Conservation (phyloP, 2,888 invertebrate genomes). For the Synanthedon vespiformis region DNA sequence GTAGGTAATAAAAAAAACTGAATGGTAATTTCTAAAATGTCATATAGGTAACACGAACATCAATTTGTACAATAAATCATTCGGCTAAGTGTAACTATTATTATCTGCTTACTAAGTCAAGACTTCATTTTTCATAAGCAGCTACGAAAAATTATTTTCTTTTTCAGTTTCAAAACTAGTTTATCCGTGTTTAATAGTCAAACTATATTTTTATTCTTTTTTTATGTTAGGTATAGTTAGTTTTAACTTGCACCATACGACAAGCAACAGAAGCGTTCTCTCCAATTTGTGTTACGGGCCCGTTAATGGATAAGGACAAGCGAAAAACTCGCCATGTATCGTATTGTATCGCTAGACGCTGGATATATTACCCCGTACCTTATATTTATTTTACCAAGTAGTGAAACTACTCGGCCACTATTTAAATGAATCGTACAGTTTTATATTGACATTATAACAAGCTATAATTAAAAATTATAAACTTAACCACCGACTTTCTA, state of each 20-base stretch:
- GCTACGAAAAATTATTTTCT: too few relatives aligned
- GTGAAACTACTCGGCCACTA: neutral
- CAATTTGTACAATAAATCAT: too few relatives aligned
- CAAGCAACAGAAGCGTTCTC: conserved; percentile 16
- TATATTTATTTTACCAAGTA: too few relatives aligned
- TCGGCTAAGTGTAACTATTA: too few relatives aligned
- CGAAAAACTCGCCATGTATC: conserved; percentile 23
- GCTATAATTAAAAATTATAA: neutral
- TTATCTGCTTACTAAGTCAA: too few relatives aligned
- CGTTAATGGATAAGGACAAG: conserved; percentile 37
- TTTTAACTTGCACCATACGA: conserved; percentile 14
- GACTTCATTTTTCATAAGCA: too few relatives aligned
- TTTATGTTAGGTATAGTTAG: neutral
- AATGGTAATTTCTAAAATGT: too few relatives aligned
- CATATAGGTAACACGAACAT: too few relatives aligned
- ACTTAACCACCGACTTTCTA: neutral
- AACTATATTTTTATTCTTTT: conserved; percentile 2
- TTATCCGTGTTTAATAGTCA: too few relatives aligned
- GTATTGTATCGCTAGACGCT: conserved; percentile 1
- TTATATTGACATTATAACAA: neutral
- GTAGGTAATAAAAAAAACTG: too few relatives aligned
- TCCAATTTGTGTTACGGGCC: conserved; percentile 42
- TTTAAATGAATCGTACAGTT: neutral
- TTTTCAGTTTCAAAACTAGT: too few relatives aligned
- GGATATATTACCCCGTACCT: neutral